Percentiles rank a stretch among this genome's conserved stretches.
phyloP scores from a whole-genome alignment of 2,888 invertebrate genomes.

The Drosophila pseudotalamancana region DNA sequence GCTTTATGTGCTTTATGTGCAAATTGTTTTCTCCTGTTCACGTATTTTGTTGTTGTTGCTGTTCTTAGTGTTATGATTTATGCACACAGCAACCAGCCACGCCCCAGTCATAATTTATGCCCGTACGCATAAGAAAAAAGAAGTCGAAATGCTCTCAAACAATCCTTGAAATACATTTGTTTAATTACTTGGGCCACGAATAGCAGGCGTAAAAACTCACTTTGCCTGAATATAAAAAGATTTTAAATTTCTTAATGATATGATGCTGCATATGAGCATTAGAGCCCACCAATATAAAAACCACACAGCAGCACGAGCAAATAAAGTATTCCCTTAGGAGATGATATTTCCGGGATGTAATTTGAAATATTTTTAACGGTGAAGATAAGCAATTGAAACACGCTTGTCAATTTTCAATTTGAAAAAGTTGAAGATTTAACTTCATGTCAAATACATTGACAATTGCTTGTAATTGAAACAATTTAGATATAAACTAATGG shows the following conservation, averaged over 20 bases:
- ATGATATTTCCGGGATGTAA: neutral
- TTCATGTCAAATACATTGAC: no score
- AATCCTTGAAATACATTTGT: constrained; percentile 62
- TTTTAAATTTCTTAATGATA: constrained; percentile 19
- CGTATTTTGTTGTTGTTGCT: neutral
- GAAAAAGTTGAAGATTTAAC: no score
- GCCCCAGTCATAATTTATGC: constrained; percentile 65
- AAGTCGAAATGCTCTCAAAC: constrained; percentile 20
- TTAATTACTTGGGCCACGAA: no score
- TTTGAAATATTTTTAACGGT: no score
- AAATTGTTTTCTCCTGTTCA: constrained; percentile 54
- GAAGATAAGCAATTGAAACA: no score
- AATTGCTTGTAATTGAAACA: no score
- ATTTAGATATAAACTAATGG: no score
- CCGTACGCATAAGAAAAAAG: constrained; percentile 29
- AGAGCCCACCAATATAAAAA: neutral
- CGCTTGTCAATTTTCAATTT: no score
- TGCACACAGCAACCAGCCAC: constrained; percentile 44
- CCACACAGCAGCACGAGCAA: neutral
- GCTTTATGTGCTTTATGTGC: constrained; percentile 62
- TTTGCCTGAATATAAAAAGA: neutral
- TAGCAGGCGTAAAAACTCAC: neutral
- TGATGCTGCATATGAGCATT: neutral
- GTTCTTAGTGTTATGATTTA: constrained; percentile 61
- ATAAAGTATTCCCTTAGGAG: neutral